Evolutionary conservation across 2,888 invertebrate species (phyloP).

Genomic region (Aspidapion aeneum): DNA sequence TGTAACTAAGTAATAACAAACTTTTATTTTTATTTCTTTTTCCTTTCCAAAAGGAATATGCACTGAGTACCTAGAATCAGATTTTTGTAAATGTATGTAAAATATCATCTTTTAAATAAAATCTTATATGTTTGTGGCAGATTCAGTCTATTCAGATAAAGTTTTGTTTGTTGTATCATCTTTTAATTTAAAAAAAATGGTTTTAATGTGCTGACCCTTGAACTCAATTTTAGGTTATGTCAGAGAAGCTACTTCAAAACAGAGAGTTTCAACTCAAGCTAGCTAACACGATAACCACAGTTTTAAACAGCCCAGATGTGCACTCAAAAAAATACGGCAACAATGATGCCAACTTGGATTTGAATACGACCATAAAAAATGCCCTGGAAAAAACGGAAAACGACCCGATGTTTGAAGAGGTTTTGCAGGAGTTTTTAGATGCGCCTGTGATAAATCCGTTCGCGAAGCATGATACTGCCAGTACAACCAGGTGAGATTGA

Average conservation of each 20-base stretch:
- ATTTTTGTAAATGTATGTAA: no score
- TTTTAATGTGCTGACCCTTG: background rate
- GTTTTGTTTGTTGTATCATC: background rate
- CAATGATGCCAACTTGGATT: conserved; percentile 8
- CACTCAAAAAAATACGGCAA: conserved; percentile 5
- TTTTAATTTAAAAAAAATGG: background rate
- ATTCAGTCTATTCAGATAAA: conserved; percentile 14
- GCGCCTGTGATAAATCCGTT: background rate
- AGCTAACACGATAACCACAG: conserved; percentile 53
- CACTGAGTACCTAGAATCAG: no score
- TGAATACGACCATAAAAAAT: conserved; percentile 16
- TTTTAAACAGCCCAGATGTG: conserved; percentile 14
- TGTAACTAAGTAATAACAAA: no score
- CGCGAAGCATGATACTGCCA: background rate
- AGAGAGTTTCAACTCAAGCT: conserved; percentile 53
- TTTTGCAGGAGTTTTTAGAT: conserved; percentile 21
- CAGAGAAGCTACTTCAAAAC: conserved; percentile 50
- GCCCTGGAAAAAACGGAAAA: conserved; percentile 13
- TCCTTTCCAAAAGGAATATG: no score
- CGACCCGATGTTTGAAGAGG: conserved; percentile 20
- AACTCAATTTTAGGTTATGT: conserved; percentile 38
- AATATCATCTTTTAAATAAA: no score
- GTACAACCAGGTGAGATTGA: background rate
- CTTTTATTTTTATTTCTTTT: no score
- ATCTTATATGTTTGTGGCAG: no score